Percentiles rank a stretch among this genome's conserved stretches.
Conservation (phyloP, 2,113 vertebrate genomes). For the Oncorhynchus nerka region DNA sequence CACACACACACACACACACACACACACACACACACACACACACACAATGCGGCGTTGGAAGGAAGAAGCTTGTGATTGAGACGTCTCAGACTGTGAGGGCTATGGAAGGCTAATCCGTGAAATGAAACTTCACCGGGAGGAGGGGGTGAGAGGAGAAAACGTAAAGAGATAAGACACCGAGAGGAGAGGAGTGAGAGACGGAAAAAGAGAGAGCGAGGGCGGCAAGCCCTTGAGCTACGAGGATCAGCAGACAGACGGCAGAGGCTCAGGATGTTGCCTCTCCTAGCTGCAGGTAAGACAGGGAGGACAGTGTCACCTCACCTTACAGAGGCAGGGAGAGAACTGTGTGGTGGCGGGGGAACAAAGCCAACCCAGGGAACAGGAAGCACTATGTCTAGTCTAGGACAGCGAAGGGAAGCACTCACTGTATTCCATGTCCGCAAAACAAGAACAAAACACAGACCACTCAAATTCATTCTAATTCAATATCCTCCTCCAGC, state of each 20-base stretch:
- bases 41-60: constrained; percentile 6
- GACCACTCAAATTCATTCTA: constrained; percentile 10
- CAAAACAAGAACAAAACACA: constrained; percentile 12
- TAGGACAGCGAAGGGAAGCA: not conserved
- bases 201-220: constrained; percentile 12
- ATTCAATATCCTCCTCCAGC: constrained; percentile 36
- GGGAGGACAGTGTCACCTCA: constrained; percentile 3
- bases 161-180: constrained; percentile 58
- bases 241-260: constrained; percentile 51
- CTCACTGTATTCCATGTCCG: not conserved
- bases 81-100: constrained; percentile 65
- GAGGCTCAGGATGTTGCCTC: constrained; percentile 36
- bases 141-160: constrained; percentile 55
- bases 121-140: constrained; percentile 69
- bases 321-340: constrained; percentile 16
- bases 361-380: constrained; percentile 30
- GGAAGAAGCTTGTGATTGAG: constrained; percentile 62
- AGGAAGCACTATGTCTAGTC: not conserved
- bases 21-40: not conserved
- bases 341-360: constrained; percentile 7
- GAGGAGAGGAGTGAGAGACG: constrained; percentile 49
- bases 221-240: constrained; percentile 53
- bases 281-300: constrained; percentile 48
- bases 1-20: not conserved
- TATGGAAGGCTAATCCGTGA: constrained; percentile 68